Base-by-base conservation (phyloP, 2,113 vertebrate genomes). In the Ophiodon elongatus region DNA sequence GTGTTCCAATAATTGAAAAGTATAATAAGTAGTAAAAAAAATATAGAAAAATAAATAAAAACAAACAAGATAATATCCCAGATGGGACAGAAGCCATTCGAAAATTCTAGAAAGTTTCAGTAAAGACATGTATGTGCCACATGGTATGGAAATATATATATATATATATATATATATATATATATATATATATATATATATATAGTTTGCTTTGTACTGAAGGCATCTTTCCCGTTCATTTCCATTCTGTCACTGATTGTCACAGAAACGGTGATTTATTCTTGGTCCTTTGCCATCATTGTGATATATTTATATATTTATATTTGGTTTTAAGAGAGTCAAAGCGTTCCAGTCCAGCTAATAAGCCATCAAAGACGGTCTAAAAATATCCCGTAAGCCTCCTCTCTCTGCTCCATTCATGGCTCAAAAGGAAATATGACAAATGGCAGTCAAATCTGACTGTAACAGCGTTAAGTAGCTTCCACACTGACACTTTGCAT, bases 341-440 rank as follows among this genome's bases (percentile, higher is more conserved):
- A 76, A 65, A 80, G 76, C n/a, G 17, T 80, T 79, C 35, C 41
- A 77, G 88, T 90, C 79, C 85, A 17, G 73, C 83, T 92, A 92
- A 92, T 90, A 90, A 91, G 64, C 79, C 89, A 84, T 92, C 85
- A 90, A 88, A 92, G 83, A 83, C 71, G 74, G 82, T 80, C 78
- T 88, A 88, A 90, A 93, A 85, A 91, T 88, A 92, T 54, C 68
- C 73, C 39, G 21, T 86, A 87, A 90, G 86, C 85, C 83, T 80
- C 68, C 88, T 91, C 73, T 88, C 63, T 63, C 47, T 60, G 82
- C 88, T 87, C 79, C 76, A 79, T 85, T 90, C 83, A 77, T 43
- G 81, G 75, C 70, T 85, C 63, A 77, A 86, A 79, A 85, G 77
- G 54, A 85, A 85, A 88, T 62, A 52, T 84, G 90, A 88, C 82